phyloP scores from a whole-genome alignment of 2,797 vertebrate genomes.

The Phoebastria nigripes region DNA sequence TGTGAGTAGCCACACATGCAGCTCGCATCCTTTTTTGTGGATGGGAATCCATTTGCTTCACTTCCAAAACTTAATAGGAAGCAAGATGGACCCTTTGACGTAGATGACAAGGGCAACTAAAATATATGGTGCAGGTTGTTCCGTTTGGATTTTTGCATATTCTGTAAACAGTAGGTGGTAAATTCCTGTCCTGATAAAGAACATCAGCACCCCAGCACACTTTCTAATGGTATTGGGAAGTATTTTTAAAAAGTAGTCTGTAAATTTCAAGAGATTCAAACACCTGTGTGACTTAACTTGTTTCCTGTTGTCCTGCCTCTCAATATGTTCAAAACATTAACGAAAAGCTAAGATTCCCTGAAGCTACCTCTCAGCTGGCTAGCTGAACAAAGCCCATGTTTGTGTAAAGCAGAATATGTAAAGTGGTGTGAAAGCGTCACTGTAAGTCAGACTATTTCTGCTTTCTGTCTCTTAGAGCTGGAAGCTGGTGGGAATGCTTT shows the following conservation, averaged over 20 bases:
- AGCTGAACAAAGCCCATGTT: background rate
- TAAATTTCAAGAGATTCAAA: background rate
- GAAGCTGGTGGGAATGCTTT: background rate
- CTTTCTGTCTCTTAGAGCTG: background rate
- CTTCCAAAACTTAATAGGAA: background rate
- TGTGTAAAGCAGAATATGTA: background rate
- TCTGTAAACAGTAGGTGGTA: background rate
- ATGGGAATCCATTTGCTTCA: background rate
- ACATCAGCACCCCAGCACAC: background rate
- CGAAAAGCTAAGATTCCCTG: background rate
- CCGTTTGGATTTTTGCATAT: background rate
- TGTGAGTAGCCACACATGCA: background rate
- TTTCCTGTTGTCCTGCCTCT: background rate
- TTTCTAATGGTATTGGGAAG: background rate
- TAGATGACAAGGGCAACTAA: background rate
- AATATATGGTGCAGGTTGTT: fast-evolving
- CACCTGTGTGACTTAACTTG: background rate
- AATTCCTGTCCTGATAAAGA: background rate
- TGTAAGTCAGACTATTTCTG: background rate
- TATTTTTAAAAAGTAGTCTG: background rate
- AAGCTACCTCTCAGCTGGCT: background rate
- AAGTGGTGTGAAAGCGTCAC: background rate
- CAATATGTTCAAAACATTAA: fast-evolving
- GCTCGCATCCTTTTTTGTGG: background rate
- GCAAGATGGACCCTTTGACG: background rate